Conservation (phyloP, 2,888 invertebrate species). For the Yponomeuta plumbellus region DNA sequence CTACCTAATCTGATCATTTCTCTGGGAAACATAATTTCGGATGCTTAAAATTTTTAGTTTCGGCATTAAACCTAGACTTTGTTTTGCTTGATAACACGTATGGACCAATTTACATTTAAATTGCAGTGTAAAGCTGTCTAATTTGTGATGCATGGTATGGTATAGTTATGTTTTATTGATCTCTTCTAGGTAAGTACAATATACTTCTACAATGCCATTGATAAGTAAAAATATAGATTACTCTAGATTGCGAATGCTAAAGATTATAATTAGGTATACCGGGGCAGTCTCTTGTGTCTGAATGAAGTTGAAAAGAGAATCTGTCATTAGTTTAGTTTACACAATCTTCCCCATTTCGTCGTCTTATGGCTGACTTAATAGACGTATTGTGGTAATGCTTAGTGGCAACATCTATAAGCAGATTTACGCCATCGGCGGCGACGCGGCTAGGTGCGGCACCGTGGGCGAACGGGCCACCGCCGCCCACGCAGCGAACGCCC, state of each 20-base stretch:
- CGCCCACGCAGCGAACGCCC: slow-evolving; percentile 36
- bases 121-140: not conserved
- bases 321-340: too few relatives aligned
- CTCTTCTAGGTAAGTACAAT: too few relatives aligned
- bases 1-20: not conserved
- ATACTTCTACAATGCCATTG: too few relatives aligned
- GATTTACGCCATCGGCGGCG: slow-evolving; percentile 50
- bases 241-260: too few relatives aligned
- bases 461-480: slow-evolving; percentile 57
- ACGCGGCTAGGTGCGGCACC: slow-evolving; percentile 60
- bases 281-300: too few relatives aligned
- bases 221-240: too few relatives aligned
- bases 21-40: not conserved
- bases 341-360: too few relatives aligned
- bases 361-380: too few relatives aligned
- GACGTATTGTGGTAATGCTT: not conserved
- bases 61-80: not conserved
- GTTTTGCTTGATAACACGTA: not conserved
- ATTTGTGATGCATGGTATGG: too few relatives aligned
- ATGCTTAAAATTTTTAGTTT: not conserved
- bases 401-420: slow-evolving; percentile 31
- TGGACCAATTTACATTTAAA: not conserved
- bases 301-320: too few relatives aligned
- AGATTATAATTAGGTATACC: too few relatives aligned
- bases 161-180: too few relatives aligned